A percentile compares a stretch with the other conserved stretches of the same genome.
Evolutionary conservation across 2,888 invertebrate genomes (phyloP).

Genomic region (Scaptomyza reducta): DNA sequence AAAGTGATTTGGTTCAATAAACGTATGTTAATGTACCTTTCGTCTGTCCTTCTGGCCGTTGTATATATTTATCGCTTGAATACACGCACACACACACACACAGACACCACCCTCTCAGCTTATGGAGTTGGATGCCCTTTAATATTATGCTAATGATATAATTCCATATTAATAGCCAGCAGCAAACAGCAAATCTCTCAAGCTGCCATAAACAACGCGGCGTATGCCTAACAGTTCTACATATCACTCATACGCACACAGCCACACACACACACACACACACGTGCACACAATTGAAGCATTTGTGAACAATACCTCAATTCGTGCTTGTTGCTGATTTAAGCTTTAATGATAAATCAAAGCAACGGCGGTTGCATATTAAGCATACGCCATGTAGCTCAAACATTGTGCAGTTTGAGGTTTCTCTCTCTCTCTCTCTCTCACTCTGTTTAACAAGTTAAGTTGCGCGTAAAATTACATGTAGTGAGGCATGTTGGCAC

Average conservation of each 20-base stretch:
- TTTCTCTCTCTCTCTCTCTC: neutral
- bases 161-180: constrained; percentile 34
- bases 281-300: constrained; percentile 6
- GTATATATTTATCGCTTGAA: constrained; percentile 19
- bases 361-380: constrained; percentile 55
- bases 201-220: constrained; percentile 15
- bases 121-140: neutral
- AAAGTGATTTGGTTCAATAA: constrained; percentile 2
- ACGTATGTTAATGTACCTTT: neutral
- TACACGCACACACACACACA: neutral
- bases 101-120: neutral
- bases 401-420: constrained; percentile 56
- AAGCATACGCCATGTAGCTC: constrained; percentile 71
- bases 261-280: no score
- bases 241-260: constrained; percentile 50
- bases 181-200: constrained; percentile 15
- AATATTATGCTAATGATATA: constrained; percentile 37
- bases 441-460: constrained; percentile 66
- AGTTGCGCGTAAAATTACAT: constrained; percentile 83
- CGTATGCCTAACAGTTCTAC: constrained; percentile 55
- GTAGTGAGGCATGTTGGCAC: constrained; percentile 71
- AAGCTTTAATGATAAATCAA: constrained; percentile 74
- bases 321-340: constrained; percentile 54
- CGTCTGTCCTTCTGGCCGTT: neutral
- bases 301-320: constrained; percentile 34